Percentiles rank a stretch among this genome's conserved stretches.
Evolutionary conservation across 2,888 invertebrate genomes (phyloP).

Genomic region (Tinea semifulvella): DNA sequence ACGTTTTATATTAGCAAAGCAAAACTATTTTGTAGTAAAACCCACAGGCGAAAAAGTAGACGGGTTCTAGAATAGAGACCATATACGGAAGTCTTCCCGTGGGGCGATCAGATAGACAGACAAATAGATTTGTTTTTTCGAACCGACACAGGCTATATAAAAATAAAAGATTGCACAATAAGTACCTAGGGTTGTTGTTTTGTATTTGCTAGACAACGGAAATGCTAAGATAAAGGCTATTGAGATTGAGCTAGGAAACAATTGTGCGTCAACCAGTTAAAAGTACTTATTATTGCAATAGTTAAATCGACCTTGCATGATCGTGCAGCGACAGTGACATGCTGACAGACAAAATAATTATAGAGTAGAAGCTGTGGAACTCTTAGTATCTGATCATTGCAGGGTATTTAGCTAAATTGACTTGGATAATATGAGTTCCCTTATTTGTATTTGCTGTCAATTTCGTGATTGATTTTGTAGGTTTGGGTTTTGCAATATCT

Average conservation of each 20-base stretch:
- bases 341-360: neutral
- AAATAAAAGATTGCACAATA: no score
- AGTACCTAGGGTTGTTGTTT: no score
- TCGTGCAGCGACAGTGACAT: neutral
- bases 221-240: no score
- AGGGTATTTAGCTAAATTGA: slow-evolving; percentile 6
- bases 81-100: no score
- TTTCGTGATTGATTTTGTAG: neutral
- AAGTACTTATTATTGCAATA: neutral
- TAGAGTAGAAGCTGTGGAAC: neutral
- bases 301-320: neutral
- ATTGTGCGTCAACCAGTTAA: neutral
- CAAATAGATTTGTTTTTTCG: no score
- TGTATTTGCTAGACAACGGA: no score
- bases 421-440: slow-evolving; percentile 6
- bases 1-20: neutral
- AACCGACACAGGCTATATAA: no score
- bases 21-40: no score
- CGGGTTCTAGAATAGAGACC: no score
- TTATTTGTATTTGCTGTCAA: slow-evolving; percentile 1
- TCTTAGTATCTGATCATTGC: neutral
- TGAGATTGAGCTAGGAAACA: no score
- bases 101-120: no score
- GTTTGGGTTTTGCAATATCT: neutral
- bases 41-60: no score